Evolutionary conservation across 2,113 vertebrate species (phyloP).

Genomic region (Rhizomys pruinosus): DNA sequence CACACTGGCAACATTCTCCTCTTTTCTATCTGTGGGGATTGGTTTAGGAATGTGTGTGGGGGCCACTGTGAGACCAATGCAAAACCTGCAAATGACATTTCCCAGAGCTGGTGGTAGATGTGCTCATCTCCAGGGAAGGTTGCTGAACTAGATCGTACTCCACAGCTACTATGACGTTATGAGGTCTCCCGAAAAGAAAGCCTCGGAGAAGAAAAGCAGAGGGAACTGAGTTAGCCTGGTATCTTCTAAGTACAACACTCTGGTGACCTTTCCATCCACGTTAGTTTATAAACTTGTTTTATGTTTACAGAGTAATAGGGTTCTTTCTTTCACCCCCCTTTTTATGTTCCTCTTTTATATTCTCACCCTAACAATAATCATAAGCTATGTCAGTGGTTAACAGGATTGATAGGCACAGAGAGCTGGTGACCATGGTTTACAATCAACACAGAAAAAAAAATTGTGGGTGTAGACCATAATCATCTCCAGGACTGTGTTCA

Average conservation of each 20-base stretch:
- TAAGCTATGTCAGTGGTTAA: neutral
- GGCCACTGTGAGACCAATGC: neutral
- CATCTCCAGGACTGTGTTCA: neutral
- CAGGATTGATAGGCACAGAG: neutral
- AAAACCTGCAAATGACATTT: neutral
- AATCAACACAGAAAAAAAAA: neutral
- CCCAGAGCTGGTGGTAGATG: neutral
- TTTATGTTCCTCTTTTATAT: neutral
- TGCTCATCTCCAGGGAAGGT: neutral
- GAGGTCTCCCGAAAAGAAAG: slow-evolving; percentile 11
- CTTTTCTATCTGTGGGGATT: neutral
- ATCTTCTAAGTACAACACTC: neutral
- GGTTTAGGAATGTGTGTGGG: neutral
- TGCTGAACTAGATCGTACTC: neutral
- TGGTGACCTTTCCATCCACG: neutral
- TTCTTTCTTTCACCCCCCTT: neutral
- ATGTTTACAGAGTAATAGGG: neutral
- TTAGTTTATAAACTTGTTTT: neutral
- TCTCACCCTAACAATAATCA: neutral
- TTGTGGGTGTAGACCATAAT: neutral
- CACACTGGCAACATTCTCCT: neutral
- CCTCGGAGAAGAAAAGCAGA: neutral
- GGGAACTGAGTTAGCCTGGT: neutral
- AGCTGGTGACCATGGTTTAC: neutral
- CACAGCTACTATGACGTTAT: neutral